Conservation (phyloP, 2,113 vertebrate species). For the Gadus chalcogrammus region DNA sequence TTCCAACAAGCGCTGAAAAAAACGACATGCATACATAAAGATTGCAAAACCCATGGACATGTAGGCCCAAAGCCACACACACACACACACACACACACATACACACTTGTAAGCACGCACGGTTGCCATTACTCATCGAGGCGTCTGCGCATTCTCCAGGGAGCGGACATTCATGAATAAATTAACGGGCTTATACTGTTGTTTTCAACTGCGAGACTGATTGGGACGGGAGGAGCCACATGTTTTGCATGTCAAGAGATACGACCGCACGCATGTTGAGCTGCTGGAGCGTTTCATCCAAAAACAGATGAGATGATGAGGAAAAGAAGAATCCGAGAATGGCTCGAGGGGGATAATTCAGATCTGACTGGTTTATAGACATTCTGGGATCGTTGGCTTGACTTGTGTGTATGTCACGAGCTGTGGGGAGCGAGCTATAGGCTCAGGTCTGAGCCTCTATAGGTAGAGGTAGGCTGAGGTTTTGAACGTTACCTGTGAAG, state of each 20-base stretch:
- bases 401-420: too few species aligned
- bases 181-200: slow-evolving; percentile 34
- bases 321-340: too few species aligned
- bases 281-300: neutral
- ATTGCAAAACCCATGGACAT: neutral
- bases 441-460: too few species aligned
- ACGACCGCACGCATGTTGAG: neutral
- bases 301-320: too few species aligned
- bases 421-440: too few species aligned
- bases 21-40: neutral
- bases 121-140: slow-evolving; percentile 18
- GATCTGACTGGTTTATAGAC: too few species aligned
- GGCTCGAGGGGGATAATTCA: too few species aligned
- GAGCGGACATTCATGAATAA: slow-evolving; percentile 47
- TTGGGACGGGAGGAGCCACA: slow-evolving; percentile 24
- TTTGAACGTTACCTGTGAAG: too few species aligned
- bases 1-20: neutral
- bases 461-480: too few species aligned
- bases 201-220: slow-evolving; percentile 29
- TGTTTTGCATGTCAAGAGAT: slow-evolving; percentile 8
- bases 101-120: neutral
- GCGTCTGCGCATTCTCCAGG: slow-evolving; percentile 35
- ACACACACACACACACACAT: neutral
- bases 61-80: neutral
- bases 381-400: too few species aligned